Conservation (phyloP, 2,888 invertebrate genomes). For the Platyscelio sp. region DNA sequence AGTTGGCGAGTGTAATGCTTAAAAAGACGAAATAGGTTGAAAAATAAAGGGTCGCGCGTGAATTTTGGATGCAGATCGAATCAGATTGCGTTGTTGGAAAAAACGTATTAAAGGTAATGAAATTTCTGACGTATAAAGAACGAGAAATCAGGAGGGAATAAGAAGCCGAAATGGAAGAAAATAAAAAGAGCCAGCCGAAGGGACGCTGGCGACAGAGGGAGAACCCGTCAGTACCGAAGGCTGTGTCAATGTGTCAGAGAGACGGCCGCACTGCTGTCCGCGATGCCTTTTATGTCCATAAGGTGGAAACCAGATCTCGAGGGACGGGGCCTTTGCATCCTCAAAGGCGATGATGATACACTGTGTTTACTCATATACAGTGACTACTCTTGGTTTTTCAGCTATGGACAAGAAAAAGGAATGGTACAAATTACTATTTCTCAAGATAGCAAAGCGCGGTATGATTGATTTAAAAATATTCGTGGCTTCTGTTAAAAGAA, state of each 20-base stretch:
- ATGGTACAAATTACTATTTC: too few relatives aligned
- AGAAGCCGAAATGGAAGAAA: too few relatives aligned
- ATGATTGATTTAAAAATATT: too few relatives aligned
- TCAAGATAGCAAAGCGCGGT: too few relatives aligned
- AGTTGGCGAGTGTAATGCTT: conserved; percentile 24
- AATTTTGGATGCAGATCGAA: too few relatives aligned
- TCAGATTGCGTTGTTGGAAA: neutral
- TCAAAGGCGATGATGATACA: conserved; percentile 50
- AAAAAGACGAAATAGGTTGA: neutral
- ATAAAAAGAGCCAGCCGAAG: conserved; percentile 42
- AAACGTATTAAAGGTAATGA: conserved; percentile 14
- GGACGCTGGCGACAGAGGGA: conserved; percentile 32
- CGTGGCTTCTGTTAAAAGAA: too few relatives aligned
- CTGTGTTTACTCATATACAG: neutral
- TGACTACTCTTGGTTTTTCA: too few relatives aligned
- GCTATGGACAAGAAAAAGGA: too few relatives aligned
- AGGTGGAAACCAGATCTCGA: conserved; percentile 71
- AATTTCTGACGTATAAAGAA: conserved; percentile 13
- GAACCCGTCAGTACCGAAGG: conserved; percentile 67
- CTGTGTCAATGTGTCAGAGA: conserved; percentile 79
- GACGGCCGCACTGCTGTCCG: conserved; percentile 69
- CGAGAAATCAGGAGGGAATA: too few relatives aligned
- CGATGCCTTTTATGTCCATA: conserved; percentile 81
- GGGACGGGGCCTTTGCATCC: conserved; percentile 41
- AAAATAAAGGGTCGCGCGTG: too few relatives aligned